Percentiles rank a stretch among this genome's conserved stretches.
Evolutionary conservation across 2,113 vertebrate species (phyloP).

Genomic region (Quiscalus mexicanus): DNA sequence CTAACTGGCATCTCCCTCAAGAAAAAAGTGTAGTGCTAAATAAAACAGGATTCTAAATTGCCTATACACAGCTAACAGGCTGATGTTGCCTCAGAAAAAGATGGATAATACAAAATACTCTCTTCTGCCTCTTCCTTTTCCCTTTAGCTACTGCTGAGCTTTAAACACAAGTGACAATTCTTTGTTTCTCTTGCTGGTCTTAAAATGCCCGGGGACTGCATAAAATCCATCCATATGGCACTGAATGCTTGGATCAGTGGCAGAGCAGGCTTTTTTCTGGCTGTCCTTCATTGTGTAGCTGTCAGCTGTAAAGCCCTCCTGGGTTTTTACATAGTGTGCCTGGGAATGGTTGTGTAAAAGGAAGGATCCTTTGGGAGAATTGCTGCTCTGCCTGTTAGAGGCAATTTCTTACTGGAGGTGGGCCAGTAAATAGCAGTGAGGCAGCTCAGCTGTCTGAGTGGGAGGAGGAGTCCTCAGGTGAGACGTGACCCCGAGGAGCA

Average conservation of each 20-base stretch:
- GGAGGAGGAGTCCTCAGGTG: background rate
- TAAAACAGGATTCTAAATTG: background rate
- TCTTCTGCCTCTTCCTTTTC: background rate
- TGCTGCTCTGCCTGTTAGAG: background rate
- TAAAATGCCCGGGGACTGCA: background rate
- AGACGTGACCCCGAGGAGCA: background rate
- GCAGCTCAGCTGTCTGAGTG: background rate
- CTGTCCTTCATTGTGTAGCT: background rate
- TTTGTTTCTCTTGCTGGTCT: background rate
- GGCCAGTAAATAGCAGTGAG: background rate
- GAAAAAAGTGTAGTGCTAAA: background rate
- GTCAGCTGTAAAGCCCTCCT: background rate
- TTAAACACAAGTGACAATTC: constrained; percentile 15
- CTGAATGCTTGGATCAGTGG: background rate
- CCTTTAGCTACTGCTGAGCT: background rate
- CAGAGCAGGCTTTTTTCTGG: background rate
- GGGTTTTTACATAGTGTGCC: background rate
- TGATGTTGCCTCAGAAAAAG: background rate
- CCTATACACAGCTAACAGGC: background rate
- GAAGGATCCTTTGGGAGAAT: background rate
- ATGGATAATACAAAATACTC: background rate
- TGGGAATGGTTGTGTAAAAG: background rate
- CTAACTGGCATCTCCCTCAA: background rate
- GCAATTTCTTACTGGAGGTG: background rate
- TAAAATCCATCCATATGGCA: background rate